Evolutionary conservation across 37 sponge, comb jelly and placozoan species (phyloP).

Genomic region (Lycopodina hypogea): DNA sequence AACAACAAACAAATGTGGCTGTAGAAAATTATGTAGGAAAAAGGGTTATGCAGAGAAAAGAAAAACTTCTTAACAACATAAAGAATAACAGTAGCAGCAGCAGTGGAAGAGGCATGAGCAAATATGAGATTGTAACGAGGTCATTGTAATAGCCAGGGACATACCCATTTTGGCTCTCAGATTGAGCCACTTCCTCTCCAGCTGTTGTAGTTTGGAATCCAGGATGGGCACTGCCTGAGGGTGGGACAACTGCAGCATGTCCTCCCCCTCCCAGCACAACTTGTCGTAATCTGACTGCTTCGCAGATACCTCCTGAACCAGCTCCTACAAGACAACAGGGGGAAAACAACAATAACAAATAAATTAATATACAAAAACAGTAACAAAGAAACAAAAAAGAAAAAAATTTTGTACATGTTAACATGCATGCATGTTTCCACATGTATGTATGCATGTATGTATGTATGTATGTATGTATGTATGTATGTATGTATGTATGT

Average conservation of each 20-base stretch:
- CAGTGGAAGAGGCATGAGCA: neutral
- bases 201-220: conserved; percentile 57
- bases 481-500: conserved; percentile 7
- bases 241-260: conserved; percentile 68
- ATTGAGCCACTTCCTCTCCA: conserved; percentile 63
- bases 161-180: conserved; percentile 39
- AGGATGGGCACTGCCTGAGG: conserved; percentile 61
- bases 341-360: neutral
- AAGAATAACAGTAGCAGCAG: neutral
- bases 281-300: conserved; percentile 64
- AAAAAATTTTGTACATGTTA: neutral
- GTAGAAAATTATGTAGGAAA: too few relatives aligned
- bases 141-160: conserved; percentile 6
- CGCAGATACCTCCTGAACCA: conserved; percentile 46
- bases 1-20: too few relatives aligned
- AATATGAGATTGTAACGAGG: neutral
- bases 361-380: neutral
- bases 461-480: neutral
- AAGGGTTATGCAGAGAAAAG: too few relatives aligned
- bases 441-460: neutral
- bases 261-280: conserved; percentile 46
- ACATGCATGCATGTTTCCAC: neutral
- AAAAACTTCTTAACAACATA: too few relatives aligned
- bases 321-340: conserved; percentile 37
- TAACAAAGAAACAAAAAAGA: neutral